Base-by-base conservation (phyloP, 30 jellyfish, hydroid and myxozoan genomes). In the Aurelia aurita region DNA sequence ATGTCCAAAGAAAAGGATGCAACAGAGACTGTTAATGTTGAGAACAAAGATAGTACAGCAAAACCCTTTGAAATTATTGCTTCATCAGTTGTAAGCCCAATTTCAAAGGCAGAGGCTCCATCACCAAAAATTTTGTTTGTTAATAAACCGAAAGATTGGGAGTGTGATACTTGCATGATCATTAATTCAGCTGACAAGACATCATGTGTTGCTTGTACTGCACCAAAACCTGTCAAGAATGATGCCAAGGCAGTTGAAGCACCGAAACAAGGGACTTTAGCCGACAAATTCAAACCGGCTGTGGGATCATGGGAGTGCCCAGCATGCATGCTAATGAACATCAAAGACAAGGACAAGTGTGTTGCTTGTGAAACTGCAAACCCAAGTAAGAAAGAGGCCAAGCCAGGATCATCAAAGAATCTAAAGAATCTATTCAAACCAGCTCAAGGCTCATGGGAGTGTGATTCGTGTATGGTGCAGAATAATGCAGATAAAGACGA, bases 251-350 rank as follows among this genome's bases (percentile, higher is more conserved):
- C 15, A 51, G n/a, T 39, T 11, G 64, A 51, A 28, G 49, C 31
- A 10, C 12, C 18, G 0, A 81, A 21, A 1, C 35, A 39, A 28
- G 43, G 15, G 39, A 54, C 91, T 54, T 27, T 81, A 22, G 74
- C 47, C 13, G 57, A 44, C 20, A 81, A 67, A 43, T 84, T 84
- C 46, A 89, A 72, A 35, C 71, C 84, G 10, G 5, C 72, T 14
- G 84, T 66, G 5, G 89, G 91, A 0, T 74, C 93, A 39, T 88
- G 97, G 97, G 94, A 72, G 16, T 88, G 97, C 62, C 28, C 62
- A 11, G 35, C 68, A n/a, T 88, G 97, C 55, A 58, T 88, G 84
- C 5, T 88, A 12, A 43, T 65, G 74, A 88, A 88, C 45, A 65
- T 45, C 15, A 25, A 75, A 23, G 80, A 79, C 3, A 20, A 18